phyloP scores from a whole-genome alignment of 2,888 invertebrate genomes.

The Dynastes hyllus region DNA sequence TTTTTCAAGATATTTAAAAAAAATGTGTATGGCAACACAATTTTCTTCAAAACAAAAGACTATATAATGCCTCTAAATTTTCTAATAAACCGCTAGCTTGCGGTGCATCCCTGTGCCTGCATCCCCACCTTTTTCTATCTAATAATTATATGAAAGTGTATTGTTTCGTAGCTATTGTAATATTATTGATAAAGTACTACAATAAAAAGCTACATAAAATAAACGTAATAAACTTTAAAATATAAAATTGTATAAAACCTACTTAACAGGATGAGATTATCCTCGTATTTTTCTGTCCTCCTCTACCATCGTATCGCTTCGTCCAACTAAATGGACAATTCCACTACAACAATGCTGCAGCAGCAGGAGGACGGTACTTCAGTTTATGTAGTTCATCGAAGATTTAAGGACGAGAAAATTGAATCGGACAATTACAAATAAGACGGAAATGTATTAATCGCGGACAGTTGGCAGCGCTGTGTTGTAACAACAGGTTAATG shows the following conservation, averaged over 20 bases:
- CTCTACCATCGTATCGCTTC: neutral
- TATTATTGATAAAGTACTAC: no score
- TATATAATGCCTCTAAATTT: no score
- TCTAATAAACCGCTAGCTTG: no score
- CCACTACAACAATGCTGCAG: constrained; percentile 12
- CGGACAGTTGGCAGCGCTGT: constrained; percentile 65
- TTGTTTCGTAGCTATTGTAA: no score
- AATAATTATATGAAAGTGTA: no score
- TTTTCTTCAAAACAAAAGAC: no score
- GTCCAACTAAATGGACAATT: constrained; percentile 29
- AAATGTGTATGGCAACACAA: no score
- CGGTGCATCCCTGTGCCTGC: no score
- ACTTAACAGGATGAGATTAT: neutral
- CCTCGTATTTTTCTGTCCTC: neutral
- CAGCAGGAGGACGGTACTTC: constrained; percentile 9
- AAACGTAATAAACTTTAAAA: neutral
- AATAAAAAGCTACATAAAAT: neutral
- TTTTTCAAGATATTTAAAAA: no score
- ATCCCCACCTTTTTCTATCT: no score
- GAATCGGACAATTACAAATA: constrained; percentile 60
- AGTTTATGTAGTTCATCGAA: constrained; percentile 52
- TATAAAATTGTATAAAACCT: neutral
- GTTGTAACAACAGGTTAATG: constrained; percentile 70
- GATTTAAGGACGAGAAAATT: constrained; percentile 64
- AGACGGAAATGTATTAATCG: constrained; percentile 66